phyloP scores from a whole-genome alignment of 1,140 invertebrate genomes.

The Ectropis grisescens region DNA sequence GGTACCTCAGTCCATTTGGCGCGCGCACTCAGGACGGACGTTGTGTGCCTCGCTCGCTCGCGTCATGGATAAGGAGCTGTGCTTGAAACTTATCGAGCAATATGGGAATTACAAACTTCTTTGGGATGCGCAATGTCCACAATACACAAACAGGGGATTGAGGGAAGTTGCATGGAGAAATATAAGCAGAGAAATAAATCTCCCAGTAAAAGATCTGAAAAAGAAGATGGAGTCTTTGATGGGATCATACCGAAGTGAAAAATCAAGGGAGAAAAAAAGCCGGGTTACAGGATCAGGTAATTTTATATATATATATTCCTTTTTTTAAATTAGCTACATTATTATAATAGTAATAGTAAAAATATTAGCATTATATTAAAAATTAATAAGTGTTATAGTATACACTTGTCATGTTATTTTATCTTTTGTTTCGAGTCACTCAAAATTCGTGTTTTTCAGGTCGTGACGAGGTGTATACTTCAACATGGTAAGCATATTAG shows the following conservation, averaged over 20 bases:
- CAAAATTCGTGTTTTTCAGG: no score
- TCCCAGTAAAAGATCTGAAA: slow-evolving; percentile 16
- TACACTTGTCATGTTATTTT: no score
- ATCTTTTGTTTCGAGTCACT: no score
- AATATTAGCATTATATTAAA: no score
- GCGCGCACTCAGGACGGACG: slow-evolving; percentile 8
- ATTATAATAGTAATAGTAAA: no score
- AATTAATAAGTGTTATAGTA: no score
- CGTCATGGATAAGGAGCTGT: no score
- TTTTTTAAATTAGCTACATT: no score
- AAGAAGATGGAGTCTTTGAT: slow-evolving; percentile 24
- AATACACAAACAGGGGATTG: slow-evolving; percentile 17
- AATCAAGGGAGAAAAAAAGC: slow-evolving; percentile 20
- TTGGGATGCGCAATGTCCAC: slow-evolving; percentile 12
- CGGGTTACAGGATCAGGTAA: slow-evolving; percentile 17
- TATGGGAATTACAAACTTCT: slow-evolving; percentile 6
- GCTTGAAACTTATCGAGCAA: not conserved
- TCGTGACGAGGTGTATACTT: no score
- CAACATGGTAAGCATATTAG: no score
- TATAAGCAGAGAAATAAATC: slow-evolving; percentile 10
- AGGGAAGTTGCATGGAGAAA: slow-evolving; percentile 12
- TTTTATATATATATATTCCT: slow-evolving; percentile 4
- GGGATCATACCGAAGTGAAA: slow-evolving; percentile 23
- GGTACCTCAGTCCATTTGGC: slow-evolving; percentile 11
- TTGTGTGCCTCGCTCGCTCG: slow-evolving; percentile 7